Base-by-base conservation (phyloP, 1,140 invertebrate genomes). In the Bombus superbus region DNA sequence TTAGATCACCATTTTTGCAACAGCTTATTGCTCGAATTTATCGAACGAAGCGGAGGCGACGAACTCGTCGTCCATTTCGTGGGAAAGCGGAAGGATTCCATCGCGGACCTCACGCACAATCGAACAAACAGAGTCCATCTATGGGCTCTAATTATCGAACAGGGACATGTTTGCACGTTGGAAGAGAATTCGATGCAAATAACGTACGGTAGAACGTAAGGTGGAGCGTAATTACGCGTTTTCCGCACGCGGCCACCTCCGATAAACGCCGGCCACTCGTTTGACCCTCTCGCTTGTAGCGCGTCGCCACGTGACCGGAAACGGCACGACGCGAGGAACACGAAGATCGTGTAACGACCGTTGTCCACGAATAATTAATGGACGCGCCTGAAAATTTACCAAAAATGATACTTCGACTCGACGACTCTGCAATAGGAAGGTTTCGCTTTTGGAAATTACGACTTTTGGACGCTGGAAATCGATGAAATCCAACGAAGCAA, bases 231-330 rank as follows among this genome's bases (percentile, higher is more conserved):
- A 94, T 93, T 93, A 93, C 90, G 38, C 38, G 75, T 92, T 89
- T 81, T 86, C 86, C 92, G 86, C 94, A 95, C 93, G 92, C 92
- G 94, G 90, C 92, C 81, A 83, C 77, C 83, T 92, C 79, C 92
- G 91, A 94, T 93, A 91, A 92, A 91, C 88, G 88, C 18, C 15
- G 75, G 13, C 53, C 57, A 10, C 59, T 57, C 87, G 86, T 90
- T 93, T 91, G 91, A 92, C 35, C 53, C 57, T 28, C 59, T 35
- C 87, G 86, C 89, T 93, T 90, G 91, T 66, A 40, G 38, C 9
- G 9, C 25, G 25, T 40, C 74, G 88, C 88, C 94, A 94, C 93
- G 92, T 88, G 94, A 93, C 93, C 93, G 94, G 94, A 95, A 94
- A 69, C 77, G 59, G 66, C 44, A 69, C 71, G 53, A 62, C 38